These are phyloP conservation scores for Maniola hyperantus DNA, from an alignment of 2,888 invertebrate species.

Conservation along the genomic window DNA sequence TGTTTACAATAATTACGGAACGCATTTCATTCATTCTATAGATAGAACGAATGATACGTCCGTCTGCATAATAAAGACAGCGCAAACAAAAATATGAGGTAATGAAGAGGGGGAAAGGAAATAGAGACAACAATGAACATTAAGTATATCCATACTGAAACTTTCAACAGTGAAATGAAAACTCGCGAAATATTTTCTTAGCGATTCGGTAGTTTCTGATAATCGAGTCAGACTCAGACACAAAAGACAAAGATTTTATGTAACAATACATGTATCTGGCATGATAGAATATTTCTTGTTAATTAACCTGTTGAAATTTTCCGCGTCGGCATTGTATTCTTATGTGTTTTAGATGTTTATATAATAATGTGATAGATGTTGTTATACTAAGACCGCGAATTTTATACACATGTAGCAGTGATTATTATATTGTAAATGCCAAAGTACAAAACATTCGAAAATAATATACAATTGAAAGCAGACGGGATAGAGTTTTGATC, in stretches of 20 bases:
- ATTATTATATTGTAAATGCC: constrained; percentile 32
- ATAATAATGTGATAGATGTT: constrained; percentile 51
- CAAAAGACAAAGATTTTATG: not conserved
- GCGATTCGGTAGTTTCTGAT: not conserved
- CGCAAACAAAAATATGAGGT: not conserved
- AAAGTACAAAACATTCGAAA: constrained; percentile 41
- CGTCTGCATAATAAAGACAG: not conserved
- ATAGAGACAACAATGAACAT: not conserved
- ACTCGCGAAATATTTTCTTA: not conserved
- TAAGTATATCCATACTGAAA: not conserved
- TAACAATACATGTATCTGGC: not conserved
- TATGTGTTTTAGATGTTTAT: constrained; percentile 42
- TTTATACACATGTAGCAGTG: constrained; percentile 33
- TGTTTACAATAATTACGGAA: not conserved
- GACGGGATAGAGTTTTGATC: constrained; percentile 30
- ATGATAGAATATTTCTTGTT: constrained; percentile 4
- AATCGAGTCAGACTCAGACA: not conserved
- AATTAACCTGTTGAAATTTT: constrained; percentile 12
- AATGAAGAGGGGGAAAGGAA: not conserved
- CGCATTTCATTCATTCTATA: not conserved
- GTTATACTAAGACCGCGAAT: constrained; percentile 39
- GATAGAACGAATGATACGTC: not conserved
- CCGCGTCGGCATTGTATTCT: constrained; percentile 33
- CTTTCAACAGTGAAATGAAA: not conserved
- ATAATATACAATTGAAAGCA: constrained; percentile 34